Percentiles rank a stretch among this genome's conserved stretches.
These are phyloP conservation scores for Mercenaria mercenaria DNA, from an alignment of 1,140 invertebrate genomes.

Conservation along the genomic window DNA sequence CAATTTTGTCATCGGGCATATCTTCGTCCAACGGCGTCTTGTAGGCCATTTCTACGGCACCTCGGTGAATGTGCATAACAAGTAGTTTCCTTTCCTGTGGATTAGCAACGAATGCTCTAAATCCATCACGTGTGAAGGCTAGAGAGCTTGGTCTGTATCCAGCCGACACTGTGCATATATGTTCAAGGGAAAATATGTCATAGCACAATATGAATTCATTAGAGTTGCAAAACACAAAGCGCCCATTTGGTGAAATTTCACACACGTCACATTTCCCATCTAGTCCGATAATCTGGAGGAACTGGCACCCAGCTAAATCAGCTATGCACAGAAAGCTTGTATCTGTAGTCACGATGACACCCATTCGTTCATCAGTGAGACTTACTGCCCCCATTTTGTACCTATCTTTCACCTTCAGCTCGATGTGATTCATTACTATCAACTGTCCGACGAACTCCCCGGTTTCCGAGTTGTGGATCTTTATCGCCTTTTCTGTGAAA, in stretches of 20 bases:
- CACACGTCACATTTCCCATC: slow-evolving; percentile 80
- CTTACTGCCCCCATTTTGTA: slow-evolving; percentile 79
- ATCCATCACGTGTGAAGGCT: slow-evolving; percentile 77
- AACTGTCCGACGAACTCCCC: slow-evolving; percentile 83
- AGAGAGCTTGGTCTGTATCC: slow-evolving; percentile 74
- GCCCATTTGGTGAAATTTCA: slow-evolving; percentile 78
- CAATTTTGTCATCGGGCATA: slow-evolving; percentile 76
- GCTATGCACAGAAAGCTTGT: slow-evolving; percentile 83
- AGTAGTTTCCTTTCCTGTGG: slow-evolving; percentile 77
- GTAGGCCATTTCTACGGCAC: slow-evolving; percentile 80
- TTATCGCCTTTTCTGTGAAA: slow-evolving; percentile 82
- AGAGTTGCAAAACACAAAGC: slow-evolving; percentile 82
- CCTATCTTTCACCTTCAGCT: slow-evolving; percentile 78
- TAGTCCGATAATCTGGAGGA: slow-evolving; percentile 80
- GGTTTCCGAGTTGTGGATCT: slow-evolving; percentile 81
- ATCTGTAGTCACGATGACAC: slow-evolving; percentile 80
- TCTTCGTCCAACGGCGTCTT: slow-evolving; percentile 77
- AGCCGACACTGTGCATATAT: slow-evolving; percentile 74
- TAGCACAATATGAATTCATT: slow-evolving; percentile 79
- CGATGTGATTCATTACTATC: slow-evolving; percentile 82
- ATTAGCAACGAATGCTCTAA: slow-evolving; percentile 76
- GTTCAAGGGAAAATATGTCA: slow-evolving; percentile 80
- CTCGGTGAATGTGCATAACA: slow-evolving; percentile 78
- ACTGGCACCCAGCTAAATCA: slow-evolving; percentile 75
- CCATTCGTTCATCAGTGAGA: slow-evolving; percentile 79